Evolutionary conservation across 2,113 vertebrate species (phyloP), one percentile per base, ranked within the genome.

Genomic region (Osmerus eperlanus): DNA sequence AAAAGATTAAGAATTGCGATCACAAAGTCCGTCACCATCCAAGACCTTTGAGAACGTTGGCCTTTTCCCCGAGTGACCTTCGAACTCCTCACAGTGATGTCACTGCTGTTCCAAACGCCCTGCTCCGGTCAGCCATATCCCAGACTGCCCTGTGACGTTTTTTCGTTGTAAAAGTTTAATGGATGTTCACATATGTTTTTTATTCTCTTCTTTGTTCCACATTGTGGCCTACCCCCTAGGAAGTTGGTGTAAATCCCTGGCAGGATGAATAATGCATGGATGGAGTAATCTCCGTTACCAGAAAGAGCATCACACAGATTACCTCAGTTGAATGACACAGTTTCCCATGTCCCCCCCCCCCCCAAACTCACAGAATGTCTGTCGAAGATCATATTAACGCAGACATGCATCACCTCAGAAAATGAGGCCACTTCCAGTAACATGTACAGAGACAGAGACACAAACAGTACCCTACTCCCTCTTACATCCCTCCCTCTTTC

Each of bases 201-300:
- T 67, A 36, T 19, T 51, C 55, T 56, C 55, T 5, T 56, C n/a
- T 56, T 56, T 56, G 55, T 60, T 60, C 54, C 54, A n/a, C n/a
- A n/a, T 56, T 5, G 67, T 87, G 85, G 84, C 81, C 86, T 84
- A 80, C 58, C 74, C 71, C 28, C 47, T 70, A 68, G 81, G 72
- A 65, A 75, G 78, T 70, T 29, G 63, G 61, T 65, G n/a, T 65
- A 68, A 77, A 81, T 58, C 77, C 76, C 84, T 79, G 80, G 74
- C 82, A 70, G 52, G 62, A 56, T 77, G 14, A 75, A 29, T 78
- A 62, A 76, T 82, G 70, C 67, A 68, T 83, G n/a, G 69, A 84
- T 89, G 85, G 88, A 75, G 79, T 84, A 83, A 78, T 79, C 64
- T 67, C 28, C 65, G 68, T 67, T 72, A 73, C 64, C 75, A 82